Percentiles rank a stretch among this genome's conserved stretches.
phyloP scores from a whole-genome alignment of 2,797 vertebrate genomes.

The Discoglossus pictus region DNA sequence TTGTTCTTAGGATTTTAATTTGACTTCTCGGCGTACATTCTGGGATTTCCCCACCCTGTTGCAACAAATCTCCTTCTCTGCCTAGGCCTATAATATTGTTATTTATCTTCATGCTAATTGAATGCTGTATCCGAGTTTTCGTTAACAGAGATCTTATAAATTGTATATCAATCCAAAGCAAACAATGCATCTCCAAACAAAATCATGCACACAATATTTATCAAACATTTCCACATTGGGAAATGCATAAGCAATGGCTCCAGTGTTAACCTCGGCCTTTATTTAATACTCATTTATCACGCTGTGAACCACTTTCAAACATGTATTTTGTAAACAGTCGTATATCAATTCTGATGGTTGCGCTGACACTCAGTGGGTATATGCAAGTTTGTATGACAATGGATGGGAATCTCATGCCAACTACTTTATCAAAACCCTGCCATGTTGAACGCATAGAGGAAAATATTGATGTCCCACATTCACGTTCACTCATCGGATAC shows the following conservation, averaged over 20 bases:
- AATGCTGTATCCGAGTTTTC: neutral
- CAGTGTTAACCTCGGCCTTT: conserved; percentile 35
- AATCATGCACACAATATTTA: conserved; percentile 29
- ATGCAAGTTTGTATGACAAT: conserved; percentile 29
- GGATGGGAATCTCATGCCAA: conserved; percentile 19
- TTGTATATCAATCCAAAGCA: conserved; percentile 28
- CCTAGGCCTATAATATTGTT: neutral
- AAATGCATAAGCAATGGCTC: conserved; percentile 43
- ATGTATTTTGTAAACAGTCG: conserved; percentile 33
- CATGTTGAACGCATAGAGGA: neutral
- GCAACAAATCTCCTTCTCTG: no score
- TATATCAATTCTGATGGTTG: conserved; percentile 41
- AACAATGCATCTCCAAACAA: conserved; percentile 16
- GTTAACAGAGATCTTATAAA: conserved; percentile 10
- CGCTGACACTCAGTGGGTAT: conserved; percentile 19
- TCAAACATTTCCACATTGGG: conserved; percentile 32
- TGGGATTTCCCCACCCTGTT: no score
- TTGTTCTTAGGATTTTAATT: no score
- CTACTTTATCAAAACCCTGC: conserved; percentile 32
- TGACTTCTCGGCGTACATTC: no score
- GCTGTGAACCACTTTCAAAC: conserved; percentile 36
- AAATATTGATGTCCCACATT: conserved; percentile 16
- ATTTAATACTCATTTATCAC: conserved; percentile 39
- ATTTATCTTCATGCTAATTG: neutral
- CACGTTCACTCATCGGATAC: neutral